These are phyloP conservation scores for Xestia ashworthii DNA, from an alignment of 2,888 invertebrate species.

Conservation along the genomic window DNA sequence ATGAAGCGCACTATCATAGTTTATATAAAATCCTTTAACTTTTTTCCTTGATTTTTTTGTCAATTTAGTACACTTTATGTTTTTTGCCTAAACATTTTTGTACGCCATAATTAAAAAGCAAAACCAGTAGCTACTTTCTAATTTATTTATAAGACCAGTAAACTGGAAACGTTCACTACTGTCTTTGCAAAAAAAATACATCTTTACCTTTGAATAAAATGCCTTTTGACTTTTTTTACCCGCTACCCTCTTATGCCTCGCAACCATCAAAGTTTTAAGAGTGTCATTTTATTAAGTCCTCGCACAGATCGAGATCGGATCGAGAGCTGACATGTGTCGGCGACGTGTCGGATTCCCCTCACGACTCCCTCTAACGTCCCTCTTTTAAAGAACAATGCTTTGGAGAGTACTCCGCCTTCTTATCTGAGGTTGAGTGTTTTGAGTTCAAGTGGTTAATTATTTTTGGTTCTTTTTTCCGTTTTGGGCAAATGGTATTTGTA, in stretches of 20 bases:
- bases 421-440: conserved; percentile 58
- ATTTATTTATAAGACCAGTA: background rate
- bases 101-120: background rate
- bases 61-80: background rate
- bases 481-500: background rate
- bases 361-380: conserved; percentile 71
- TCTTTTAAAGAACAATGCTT: conserved; percentile 71
- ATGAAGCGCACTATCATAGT: background rate
- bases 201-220: background rate
- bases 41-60: background rate
- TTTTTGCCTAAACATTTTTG: background rate
- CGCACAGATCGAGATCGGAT: conserved; percentile 79
- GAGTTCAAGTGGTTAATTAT: conserved; percentile 32
- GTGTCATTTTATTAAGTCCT: conserved; percentile 87
- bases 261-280: conserved; percentile 67
- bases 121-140: background rate
- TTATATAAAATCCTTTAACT: background rate
- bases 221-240: background rate
- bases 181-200: background rate
- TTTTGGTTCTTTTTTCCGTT: conserved; percentile 8
- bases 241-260: conserved; percentile 44
- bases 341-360: conserved; percentile 75
- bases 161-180: background rate
- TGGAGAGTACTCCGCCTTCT: conserved; percentile 44
- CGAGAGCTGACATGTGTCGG: conserved; percentile 82